Percentiles rank a stretch among this genome's conserved stretches.
These are phyloP conservation scores for Elmis aenea DNA, from an alignment of 2,888 invertebrate species.

Conservation along the genomic window DNA sequence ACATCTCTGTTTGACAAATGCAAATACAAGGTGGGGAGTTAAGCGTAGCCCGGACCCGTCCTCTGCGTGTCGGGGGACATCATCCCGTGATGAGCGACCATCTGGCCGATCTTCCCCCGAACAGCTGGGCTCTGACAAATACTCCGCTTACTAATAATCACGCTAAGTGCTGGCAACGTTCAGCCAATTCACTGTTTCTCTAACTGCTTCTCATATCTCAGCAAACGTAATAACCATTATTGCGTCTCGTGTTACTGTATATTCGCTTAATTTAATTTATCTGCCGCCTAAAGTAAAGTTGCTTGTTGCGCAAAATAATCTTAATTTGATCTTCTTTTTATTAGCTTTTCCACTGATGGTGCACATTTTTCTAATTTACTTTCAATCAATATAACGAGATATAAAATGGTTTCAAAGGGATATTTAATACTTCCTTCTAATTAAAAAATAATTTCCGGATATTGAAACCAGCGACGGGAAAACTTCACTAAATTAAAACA, in stretches of 20 bases:
- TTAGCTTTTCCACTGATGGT: slow-evolving; percentile 1
- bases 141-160: slow-evolving; percentile 38
- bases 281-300: slow-evolving; percentile 21
- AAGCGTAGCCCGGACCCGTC: slow-evolving; percentile 6
- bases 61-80: slow-evolving; percentile 14
- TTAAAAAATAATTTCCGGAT: slow-evolving; percentile 39
- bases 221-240: slow-evolving; percentile 40
- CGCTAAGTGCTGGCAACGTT: slow-evolving; percentile 38
- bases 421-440: slow-evolving; percentile 31
- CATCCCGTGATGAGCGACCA: slow-evolving; percentile 23
- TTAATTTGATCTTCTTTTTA: slow-evolving; percentile 11
- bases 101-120: slow-evolving; percentile 22
- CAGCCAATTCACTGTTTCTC: slow-evolving; percentile 29
- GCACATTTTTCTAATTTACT: slow-evolving; percentile 22
- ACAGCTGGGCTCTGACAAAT: slow-evolving; percentile 36
- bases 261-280: slow-evolving; percentile 24
- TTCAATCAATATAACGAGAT: slow-evolving; percentile 16
- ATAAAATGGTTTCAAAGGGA: slow-evolving; percentile 19
- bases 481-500: slow-evolving; percentile 26
- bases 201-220: slow-evolving; percentile 39
- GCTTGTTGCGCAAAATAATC: slow-evolving; percentile 23
- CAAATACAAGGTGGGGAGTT: slow-evolving; percentile 19
- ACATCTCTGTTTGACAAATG: slow-evolving; percentile 16
- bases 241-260: slow-evolving; percentile 30
- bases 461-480: slow-evolving; percentile 26